Evolutionary conservation across 2,888 invertebrate genomes (phyloP).

Genomic region (Xestia xanthographa): DNA sequence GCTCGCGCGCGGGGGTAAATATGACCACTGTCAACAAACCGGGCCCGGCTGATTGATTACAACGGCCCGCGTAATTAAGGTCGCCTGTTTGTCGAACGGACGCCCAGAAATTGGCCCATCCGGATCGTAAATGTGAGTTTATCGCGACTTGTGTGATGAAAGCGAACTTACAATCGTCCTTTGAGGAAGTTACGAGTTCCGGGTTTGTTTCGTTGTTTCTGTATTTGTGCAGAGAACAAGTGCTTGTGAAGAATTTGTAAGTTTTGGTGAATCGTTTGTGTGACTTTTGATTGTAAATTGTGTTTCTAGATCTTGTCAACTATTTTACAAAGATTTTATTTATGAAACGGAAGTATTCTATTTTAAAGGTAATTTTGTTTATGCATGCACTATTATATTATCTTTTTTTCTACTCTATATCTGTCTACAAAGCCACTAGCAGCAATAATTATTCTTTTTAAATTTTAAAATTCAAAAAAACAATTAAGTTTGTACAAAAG

Average conservation of each 20-base stretch:
- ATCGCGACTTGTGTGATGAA: slow-evolving; percentile 47
- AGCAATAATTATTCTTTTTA: neutral
- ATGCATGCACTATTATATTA: too few species aligned
- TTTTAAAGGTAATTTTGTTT: neutral
- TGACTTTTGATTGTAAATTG: slow-evolving; percentile 29
- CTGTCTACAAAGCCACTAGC: neutral
- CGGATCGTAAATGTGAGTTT: slow-evolving; percentile 58
- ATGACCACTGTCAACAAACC: slow-evolving; percentile 69
- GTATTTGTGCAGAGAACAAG: neutral
- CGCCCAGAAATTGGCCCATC: slow-evolving; percentile 62
- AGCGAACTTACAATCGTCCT: slow-evolving; percentile 27
- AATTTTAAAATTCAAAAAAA: slow-evolving; percentile 22
- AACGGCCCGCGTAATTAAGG: slow-evolving; percentile 74
- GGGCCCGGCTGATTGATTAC: slow-evolving; percentile 74
- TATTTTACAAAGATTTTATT: neutral
- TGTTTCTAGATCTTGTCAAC: neutral
- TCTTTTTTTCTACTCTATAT: neutral
- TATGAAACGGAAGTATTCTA: neutral
- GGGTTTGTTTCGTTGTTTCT: slow-evolving; percentile 11
- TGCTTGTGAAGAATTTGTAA: slow-evolving; percentile 12
- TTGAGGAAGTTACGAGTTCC: slow-evolving; percentile 29
- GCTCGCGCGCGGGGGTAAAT: slow-evolving; percentile 64
- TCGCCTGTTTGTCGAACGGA: slow-evolving; percentile 68
- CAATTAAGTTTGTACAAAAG: slow-evolving; percentile 29
- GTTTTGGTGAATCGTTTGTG: slow-evolving; percentile 25